These are phyloP conservation scores for Harlomillsia oculata DNA, from an alignment of 1,140 invertebrate species.

Conservation along the genomic window DNA sequence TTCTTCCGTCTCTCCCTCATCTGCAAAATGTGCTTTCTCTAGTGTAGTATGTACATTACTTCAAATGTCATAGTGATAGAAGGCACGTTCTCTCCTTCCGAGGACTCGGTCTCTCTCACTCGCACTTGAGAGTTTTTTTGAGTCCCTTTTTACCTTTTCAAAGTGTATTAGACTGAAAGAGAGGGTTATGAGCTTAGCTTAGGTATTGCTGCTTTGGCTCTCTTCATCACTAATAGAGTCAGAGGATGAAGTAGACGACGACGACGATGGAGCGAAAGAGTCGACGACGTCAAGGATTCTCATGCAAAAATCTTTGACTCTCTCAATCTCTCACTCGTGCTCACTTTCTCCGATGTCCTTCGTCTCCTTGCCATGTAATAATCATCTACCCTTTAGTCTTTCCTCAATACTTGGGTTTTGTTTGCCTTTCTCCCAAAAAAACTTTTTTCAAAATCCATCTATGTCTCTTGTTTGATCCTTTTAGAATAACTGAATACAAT, in stretches of 20 bases:
- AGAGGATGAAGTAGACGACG: constrained; percentile 6
- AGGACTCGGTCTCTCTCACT: not conserved
- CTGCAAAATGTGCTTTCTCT: constrained; percentile 20
- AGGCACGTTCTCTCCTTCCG: not conserved
- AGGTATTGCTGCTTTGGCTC: constrained; percentile 5
- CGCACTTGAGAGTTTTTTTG: not conserved
- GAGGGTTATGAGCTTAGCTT: constrained; percentile 21
- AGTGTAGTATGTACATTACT: constrained; percentile 2
- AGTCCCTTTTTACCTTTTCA: constrained; percentile 23
- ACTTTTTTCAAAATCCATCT: no score
- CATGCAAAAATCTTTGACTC: constrained; percentile 14
- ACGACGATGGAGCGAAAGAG: not conserved
- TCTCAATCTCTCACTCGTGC: not conserved
- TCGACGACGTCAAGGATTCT: not conserved
- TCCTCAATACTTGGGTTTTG: no score
- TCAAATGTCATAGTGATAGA: constrained; percentile 19
- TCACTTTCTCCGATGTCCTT: not conserved
- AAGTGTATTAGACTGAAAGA: constrained; percentile 18
- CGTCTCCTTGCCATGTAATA: not conserved
- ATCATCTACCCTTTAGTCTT: no score
- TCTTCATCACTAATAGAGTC: constrained; percentile 21
- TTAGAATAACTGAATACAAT: no score
- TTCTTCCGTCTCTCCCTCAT: constrained; percentile 24
- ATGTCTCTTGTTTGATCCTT: no score
- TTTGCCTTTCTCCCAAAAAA: no score